A percentile compares a stretch with the other conserved stretches of the same genome.
phyloP scores from a whole-genome alignment of 2,113 vertebrate species.

The Balaenoptera acutorostrata region DNA sequence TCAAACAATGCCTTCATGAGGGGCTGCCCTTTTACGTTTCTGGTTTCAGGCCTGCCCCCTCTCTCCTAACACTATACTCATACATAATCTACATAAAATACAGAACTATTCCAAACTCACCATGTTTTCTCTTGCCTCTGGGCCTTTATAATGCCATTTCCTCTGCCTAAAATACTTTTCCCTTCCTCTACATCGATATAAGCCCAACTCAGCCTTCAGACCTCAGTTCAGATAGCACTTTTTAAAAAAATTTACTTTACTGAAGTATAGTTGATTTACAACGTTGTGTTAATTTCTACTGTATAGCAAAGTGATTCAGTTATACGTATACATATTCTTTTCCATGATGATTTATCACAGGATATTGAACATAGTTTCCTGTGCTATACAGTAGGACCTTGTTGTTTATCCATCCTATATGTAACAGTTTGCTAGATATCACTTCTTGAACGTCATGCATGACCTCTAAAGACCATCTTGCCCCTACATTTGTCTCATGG shows the following conservation, averaged over 20 bases:
- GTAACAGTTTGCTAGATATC: too few relatives aligned
- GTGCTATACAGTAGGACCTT: not conserved
- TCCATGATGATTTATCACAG: not conserved
- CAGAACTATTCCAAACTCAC: not conserved
- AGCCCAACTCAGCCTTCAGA: not conserved
- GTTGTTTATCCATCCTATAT: not conserved
- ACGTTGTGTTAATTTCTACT: not conserved
- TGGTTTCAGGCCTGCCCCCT: not conserved
- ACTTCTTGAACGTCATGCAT: not conserved
- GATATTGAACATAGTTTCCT: not conserved
- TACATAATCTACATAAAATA: not conserved
- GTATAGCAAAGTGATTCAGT: not conserved
- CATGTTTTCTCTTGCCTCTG: not conserved
- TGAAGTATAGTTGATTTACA: not conserved
- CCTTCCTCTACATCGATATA: not conserved
- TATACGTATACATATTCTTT: not conserved
- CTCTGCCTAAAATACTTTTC: not conserved
- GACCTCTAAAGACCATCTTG: not conserved
- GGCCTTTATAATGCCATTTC: not conserved
- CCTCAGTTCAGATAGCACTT: not conserved
- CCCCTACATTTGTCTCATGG: rapidly evolving
- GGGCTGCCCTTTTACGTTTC: not conserved
- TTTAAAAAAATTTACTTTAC: not conserved
- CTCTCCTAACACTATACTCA: not conserved
- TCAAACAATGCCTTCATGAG: not conserved